These are phyloP conservation scores for Ennomos fuscantarius DNA, from an alignment of 2,888 invertebrate species.

Conservation along the genomic window DNA sequence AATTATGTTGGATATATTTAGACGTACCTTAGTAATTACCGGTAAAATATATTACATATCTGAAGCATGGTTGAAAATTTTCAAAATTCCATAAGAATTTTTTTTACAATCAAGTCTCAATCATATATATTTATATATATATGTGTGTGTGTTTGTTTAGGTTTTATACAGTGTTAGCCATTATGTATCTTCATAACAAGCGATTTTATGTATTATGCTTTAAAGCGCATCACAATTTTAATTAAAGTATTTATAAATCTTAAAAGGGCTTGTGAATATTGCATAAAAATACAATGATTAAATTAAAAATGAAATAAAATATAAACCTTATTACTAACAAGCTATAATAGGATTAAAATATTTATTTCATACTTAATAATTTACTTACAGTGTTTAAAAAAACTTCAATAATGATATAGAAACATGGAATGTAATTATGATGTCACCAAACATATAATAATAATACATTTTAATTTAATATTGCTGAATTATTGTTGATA, in stretches of 20 bases:
- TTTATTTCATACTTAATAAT: neutral
- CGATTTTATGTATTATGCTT: too few relatives aligned
- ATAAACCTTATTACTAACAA: neutral
- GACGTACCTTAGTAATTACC: too few relatives aligned
- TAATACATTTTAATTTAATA: neutral
- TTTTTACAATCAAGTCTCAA: too few relatives aligned
- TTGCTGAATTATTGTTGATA: slow-evolving; percentile 12
- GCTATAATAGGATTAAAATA: neutral
- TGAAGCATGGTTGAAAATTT: too few relatives aligned
- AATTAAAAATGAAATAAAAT: slow-evolving; percentile 1
- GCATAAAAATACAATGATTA: slow-evolving; percentile 23
- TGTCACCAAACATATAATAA: neutral
- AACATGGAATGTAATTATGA: neutral
- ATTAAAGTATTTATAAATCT: slow-evolving; percentile 28
- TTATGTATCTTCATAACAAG: too few relatives aligned
- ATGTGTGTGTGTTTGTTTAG: too few relatives aligned
- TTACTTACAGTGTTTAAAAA: neutral
- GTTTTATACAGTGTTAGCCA: too few relatives aligned
- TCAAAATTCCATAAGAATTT: too few relatives aligned
- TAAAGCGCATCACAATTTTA: neutral
- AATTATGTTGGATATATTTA: too few relatives aligned
- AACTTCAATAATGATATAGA: neutral
- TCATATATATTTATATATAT: too few relatives aligned
- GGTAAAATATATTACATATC: too few relatives aligned
- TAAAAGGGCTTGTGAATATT: slow-evolving; percentile 37